Evolutionary conservation across 2,888 invertebrate species (phyloP), one percentile per base, ranked within the genome.

Genomic region (Cephus rjabovi): DNA sequence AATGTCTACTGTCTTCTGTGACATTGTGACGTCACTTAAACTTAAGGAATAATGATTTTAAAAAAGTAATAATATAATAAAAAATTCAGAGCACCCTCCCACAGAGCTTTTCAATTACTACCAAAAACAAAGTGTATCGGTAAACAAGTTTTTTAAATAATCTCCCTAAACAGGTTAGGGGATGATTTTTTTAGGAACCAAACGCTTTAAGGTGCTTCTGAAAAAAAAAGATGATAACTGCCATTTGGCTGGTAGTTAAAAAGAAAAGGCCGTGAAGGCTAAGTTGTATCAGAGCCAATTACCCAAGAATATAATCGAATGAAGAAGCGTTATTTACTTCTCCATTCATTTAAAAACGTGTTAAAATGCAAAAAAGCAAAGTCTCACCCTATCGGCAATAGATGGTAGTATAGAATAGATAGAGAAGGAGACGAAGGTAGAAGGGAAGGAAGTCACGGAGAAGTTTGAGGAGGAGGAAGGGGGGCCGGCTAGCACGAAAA

Each of bases 241-340:
- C 15, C 6, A 15, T 40, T 40, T 6, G 4, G 0, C 4, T 40
- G 15, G 6, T 1, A 15, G 4, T 40, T 40, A 6, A 40, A 0
- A 40, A 40, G 6, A 40, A 79, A 75, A 74, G 69, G 34, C 33
- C 30, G 76, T 80, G 78, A 40, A 15, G 15, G 40, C 1, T 15
- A 15, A 70, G 23, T 9, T 31, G 11, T 30, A 70, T 70, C 81
- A 81, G 78, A 79, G 78, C 81, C 82, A 84, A 85, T 88, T 84
- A 83, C 81, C 83, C 79, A 78, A 76, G 80, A 78, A 80, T 80
- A 80, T 83, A 85, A 86, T 85, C 85, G 85, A 86, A 87, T 87
- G 83, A 84, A 80, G 83, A 85, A 82, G 82, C 84, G 84, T 83
- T 85, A 84, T 87, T 86, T 87, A 85, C 86, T 85, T 86, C 81